Percentiles rank a stretch among this genome's conserved stretches.
phyloP scores from a whole-genome alignment of 2,888 invertebrate species.

The Hirtodrosophila histrioides region DNA sequence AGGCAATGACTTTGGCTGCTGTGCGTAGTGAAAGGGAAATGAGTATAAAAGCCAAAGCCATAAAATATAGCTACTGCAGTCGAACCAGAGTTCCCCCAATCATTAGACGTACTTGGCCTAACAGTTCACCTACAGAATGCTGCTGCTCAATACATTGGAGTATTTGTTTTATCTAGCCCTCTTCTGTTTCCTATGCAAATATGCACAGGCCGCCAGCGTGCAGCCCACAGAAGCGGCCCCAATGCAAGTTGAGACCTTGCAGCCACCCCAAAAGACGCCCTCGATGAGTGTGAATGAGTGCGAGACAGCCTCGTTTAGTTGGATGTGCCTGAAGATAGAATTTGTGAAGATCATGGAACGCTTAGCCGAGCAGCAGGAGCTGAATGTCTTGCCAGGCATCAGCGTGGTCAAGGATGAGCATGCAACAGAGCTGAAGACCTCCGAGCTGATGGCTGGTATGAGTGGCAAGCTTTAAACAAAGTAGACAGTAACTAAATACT shows the following conservation, averaged over 20 bases:
- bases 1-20: slow-evolving; percentile 60
- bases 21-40: slow-evolving; percentile 70
- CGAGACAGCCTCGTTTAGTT: slow-evolving; percentile 86
- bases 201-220: slow-evolving; percentile 64
- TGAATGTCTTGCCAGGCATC: slow-evolving; percentile 90
- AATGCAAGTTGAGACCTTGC: slow-evolving; percentile 32
- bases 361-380: slow-evolving; percentile 88
- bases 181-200: slow-evolving; percentile 68
- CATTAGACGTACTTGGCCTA: slow-evolving; percentile 33
- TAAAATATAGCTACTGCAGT: slow-evolving; percentile 63
- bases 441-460: slow-evolving; percentile 88
- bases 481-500: too few species aligned
- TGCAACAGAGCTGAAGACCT: slow-evolving; percentile 86
- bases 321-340: slow-evolving; percentile 92
- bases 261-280: slow-evolving; percentile 31
- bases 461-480: not conserved
- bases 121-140: slow-evolving; percentile 48
- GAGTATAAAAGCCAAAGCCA: slow-evolving; percentile 70
- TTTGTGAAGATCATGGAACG: slow-evolving; percentile 91
- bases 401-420: slow-evolving; percentile 89
- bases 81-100: slow-evolving; percentile 38
- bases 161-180: slow-evolving; percentile 69
- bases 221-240: slow-evolving; percentile 52
- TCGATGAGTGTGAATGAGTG: slow-evolving; percentile 84
- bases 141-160: slow-evolving; percentile 69